These are phyloP conservation scores for Ammodytes marinus DNA, from an alignment of 2,113 vertebrate genomes.

Conservation along the genomic window DNA sequence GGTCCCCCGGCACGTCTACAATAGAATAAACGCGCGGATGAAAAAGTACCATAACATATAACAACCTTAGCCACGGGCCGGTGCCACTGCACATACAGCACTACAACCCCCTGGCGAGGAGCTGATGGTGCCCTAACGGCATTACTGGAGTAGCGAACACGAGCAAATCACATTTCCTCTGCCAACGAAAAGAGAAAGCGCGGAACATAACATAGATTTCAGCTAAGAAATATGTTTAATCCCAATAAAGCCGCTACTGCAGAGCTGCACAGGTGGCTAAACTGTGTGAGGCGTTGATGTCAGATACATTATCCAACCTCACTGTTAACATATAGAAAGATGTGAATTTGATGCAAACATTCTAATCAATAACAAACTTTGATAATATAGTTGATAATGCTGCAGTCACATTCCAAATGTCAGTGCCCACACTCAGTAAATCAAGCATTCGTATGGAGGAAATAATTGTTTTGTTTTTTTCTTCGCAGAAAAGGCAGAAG, in stretches of 20 bases:
- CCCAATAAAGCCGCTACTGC: background rate
- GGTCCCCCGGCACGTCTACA: background rate
- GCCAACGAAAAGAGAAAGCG: conserved; percentile 21
- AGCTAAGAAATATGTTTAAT: conserved; percentile 48
- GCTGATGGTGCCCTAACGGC: conserved; percentile 62
- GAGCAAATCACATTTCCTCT: conserved; percentile 68
- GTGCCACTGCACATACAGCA: conserved; percentile 24
- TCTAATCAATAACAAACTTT: background rate
- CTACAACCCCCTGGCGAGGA: conserved; percentile 18
- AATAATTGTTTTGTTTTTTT: background rate
- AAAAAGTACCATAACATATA: conserved; percentile 35
- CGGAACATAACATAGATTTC: conserved; percentile 43
- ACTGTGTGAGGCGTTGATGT: too few species aligned
- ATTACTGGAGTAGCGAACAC: conserved; percentile 47
- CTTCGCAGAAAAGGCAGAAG: conserved; percentile 10
- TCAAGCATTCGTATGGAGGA: background rate
- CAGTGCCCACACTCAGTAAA: background rate
- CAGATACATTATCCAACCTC: background rate
- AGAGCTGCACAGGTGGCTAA: background rate
- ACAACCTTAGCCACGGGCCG: conserved; percentile 66
- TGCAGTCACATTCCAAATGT: background rate
- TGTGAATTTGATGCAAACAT: background rate
- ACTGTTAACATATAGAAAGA: background rate
- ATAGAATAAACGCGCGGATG: background rate
- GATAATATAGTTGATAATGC: background rate